A percentile compares a stretch with the other conserved stretches of the same genome.
These are phyloP conservation scores for Terrapene triunguis DNA, from an alignment of 2,113 vertebrate species.

Conservation along the genomic window DNA sequence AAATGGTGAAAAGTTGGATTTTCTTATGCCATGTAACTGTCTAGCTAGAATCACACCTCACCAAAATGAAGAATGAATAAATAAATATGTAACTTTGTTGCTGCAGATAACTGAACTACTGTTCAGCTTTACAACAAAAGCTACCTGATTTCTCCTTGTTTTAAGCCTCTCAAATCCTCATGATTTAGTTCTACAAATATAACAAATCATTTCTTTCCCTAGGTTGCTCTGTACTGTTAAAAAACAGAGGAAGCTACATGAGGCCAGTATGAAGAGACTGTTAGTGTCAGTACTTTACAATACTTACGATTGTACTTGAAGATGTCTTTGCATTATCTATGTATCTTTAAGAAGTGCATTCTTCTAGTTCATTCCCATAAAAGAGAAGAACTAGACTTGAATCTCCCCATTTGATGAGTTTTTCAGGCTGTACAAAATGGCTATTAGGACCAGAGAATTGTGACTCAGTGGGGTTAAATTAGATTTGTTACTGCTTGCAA, in stretches of 20 bases:
- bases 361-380: slow-evolving; percentile 45
- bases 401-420: slow-evolving; percentile 65
- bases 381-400: slow-evolving; percentile 61
- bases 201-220: not conserved
- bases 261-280: not conserved
- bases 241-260: not conserved
- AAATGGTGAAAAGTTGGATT: not conserved
- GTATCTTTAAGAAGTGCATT: slow-evolving; percentile 32
- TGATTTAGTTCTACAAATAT: not conserved
- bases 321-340: slow-evolving; percentile 29
- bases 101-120: not conserved
- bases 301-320: slow-evolving; percentile 12
- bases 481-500: slow-evolving; percentile 82
- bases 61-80: not conserved
- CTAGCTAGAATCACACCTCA: not conserved
- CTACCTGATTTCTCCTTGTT: not conserved
- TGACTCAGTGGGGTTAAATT: slow-evolving; percentile 80
- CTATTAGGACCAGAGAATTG: slow-evolving; percentile 74
- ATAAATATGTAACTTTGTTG: not conserved
- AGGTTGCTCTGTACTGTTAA: not conserved
- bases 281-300: slow-evolving; percentile 24
- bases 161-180: not conserved
- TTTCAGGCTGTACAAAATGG: slow-evolving; percentile 72
- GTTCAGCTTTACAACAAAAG: not conserved
- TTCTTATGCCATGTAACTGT: not conserved